Evolutionary conservation across 2,888 invertebrate species (phyloP).

Genomic region (Eupithecia exiguata): DNA sequence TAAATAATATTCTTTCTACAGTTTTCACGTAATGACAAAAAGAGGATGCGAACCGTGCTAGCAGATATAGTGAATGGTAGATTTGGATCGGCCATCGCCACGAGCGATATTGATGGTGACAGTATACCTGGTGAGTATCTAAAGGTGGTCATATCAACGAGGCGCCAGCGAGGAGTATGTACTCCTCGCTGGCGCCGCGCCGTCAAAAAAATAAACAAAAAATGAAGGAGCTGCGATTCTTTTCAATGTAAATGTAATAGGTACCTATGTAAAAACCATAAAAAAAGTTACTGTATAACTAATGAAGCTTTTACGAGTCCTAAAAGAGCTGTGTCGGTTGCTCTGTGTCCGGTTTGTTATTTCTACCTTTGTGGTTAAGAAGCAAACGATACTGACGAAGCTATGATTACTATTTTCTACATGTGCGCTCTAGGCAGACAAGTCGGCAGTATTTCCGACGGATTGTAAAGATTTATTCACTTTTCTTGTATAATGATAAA

Average conservation of each 20-base stretch:
- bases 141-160: neutral
- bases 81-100: conserved; percentile 60
- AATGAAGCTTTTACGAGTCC: too few relatives aligned
- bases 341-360: neutral
- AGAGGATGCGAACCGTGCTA: conserved; percentile 44
- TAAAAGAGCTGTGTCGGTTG: neutral
- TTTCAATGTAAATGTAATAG: too few relatives aligned
- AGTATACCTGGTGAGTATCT: conserved; percentile 53
- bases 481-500: neutral
- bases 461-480: neutral
- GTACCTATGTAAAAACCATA: too few relatives aligned
- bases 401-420: too few relatives aligned
- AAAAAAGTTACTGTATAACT: too few relatives aligned
- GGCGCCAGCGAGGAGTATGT: too few relatives aligned
- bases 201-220: too few relatives aligned
- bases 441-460: too few relatives aligned
- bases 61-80: conserved; percentile 50
- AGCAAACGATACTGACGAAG: neutral
- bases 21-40: conserved; percentile 29
- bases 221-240: too few relatives aligned
- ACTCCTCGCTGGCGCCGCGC: too few relatives aligned
- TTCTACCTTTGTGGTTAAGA: neutral
- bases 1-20: conserved; percentile 13
- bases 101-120: conserved; percentile 61
- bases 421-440: too few relatives aligned